Conservation (phyloP, 2,888 invertebrate genomes). For the Trachelus iudaicus region DNA sequence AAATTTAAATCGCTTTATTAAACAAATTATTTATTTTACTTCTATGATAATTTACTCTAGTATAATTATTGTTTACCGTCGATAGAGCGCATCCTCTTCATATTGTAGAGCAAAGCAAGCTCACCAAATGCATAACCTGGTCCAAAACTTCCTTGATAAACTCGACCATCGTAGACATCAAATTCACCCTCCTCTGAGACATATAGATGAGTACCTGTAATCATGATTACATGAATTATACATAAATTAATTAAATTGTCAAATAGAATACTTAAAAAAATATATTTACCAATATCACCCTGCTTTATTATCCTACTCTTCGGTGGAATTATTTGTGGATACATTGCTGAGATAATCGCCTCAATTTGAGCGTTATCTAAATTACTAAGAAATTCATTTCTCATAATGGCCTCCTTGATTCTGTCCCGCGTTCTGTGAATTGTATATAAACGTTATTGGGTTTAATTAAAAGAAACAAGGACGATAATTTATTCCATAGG, state of each 20-base stretch:
- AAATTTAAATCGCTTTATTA: conserved; percentile 6
- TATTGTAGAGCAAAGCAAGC: conserved; percentile 92
- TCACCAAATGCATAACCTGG: conserved; percentile 89
- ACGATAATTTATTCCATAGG: background rate
- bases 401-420: conserved; percentile 76
- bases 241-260: background rate
- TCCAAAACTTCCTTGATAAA: conserved; percentile 80
- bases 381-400: conserved; percentile 84
- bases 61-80: conserved; percentile 70
- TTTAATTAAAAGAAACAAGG: background rate
- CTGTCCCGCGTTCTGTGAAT: conserved; percentile 70
- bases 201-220: conserved; percentile 80
- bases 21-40: background rate
- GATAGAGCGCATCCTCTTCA: conserved; percentile 87
- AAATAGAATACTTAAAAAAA: background rate
- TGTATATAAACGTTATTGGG: background rate
- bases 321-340: conserved; percentile 72
- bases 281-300: conserved; percentile 73
- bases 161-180: conserved; percentile 83
- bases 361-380: conserved; percentile 77
- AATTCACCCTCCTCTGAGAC: conserved; percentile 86
- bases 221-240: background rate
- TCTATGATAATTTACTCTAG: background rate
- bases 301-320: conserved; percentile 80
- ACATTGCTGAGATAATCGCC: conserved; percentile 84